A percentile compares a stretch with the other conserved stretches of the same genome.
These are phyloP conservation scores for Kryphioiulus occultus DNA, from an alignment of 2,888 invertebrate genomes.

Conservation along the genomic window DNA sequence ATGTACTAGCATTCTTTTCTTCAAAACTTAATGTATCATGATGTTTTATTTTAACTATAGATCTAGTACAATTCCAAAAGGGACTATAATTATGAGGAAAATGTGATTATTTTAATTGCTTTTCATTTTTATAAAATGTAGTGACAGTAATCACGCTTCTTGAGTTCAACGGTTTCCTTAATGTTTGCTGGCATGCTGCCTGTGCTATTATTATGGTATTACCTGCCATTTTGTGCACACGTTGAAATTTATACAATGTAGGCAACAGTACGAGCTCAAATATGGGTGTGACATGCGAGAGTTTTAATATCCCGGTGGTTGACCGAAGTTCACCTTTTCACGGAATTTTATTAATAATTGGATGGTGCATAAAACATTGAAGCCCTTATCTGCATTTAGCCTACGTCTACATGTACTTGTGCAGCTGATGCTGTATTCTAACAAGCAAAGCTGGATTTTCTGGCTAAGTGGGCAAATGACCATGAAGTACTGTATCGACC, in stretches of 20 bases:
- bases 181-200: background rate
- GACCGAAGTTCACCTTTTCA: background rate
- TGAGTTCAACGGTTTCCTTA: background rate
- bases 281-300: constrained; percentile 11
- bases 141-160: background rate
- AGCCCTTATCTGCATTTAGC: background rate
- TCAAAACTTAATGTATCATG: too few species aligned
- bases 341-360: constrained; percentile 25
- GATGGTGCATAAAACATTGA: background rate
- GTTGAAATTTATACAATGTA: background rate
- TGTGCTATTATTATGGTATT: background rate
- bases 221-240: background rate
- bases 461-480: constrained; percentile 3
- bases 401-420: background rate
- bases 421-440: background rate
- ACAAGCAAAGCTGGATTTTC: background rate
- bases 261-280: background rate
- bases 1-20: too few species aligned
- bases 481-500: background rate
- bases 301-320: constrained; percentile 28
- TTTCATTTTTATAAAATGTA: background rate
- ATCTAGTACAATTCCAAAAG: too few species aligned
- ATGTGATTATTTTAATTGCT: background rate
- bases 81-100: background rate
- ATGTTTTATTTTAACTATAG: too few species aligned